Percentiles rank a stretch among this genome's conserved stretches.
Conservation (phyloP, 1,140 invertebrate species). For the Sycophila sp. region DNA sequence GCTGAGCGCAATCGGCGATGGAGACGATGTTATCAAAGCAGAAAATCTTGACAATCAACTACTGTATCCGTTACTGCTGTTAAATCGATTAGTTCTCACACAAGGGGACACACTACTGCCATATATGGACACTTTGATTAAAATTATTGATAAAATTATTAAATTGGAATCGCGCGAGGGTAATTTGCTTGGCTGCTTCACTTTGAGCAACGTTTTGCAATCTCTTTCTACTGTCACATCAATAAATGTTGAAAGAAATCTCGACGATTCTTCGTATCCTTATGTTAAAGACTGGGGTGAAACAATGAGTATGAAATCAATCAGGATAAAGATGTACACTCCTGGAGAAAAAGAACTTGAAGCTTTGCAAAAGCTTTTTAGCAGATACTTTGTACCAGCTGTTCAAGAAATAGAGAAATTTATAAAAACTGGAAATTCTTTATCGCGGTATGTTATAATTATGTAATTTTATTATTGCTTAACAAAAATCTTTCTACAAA, state of each 20-base stretch:
- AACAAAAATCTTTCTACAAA: background rate
- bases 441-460: slow-evolving; percentile 52
- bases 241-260: slow-evolving; percentile 69
- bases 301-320: slow-evolving; percentile 71
- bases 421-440: slow-evolving; percentile 53
- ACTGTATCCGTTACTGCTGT: slow-evolving; percentile 79
- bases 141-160: slow-evolving; percentile 73
- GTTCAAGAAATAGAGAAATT: slow-evolving; percentile 68
- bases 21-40: slow-evolving; percentile 65
- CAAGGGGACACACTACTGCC: slow-evolving; percentile 71
- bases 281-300: slow-evolving; percentile 87
- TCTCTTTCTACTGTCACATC: slow-evolving; percentile 71
- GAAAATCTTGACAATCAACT: slow-evolving; percentile 84
- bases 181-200: slow-evolving; percentile 66
- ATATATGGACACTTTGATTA: slow-evolving; percentile 71
- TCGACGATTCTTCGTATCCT: slow-evolving; percentile 73
- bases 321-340: slow-evolving; percentile 81
- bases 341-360: slow-evolving; percentile 77
- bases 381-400: slow-evolving; percentile 71
- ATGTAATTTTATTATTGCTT: background rate
- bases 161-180: slow-evolving; percentile 73
- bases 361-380: slow-evolving; percentile 73
- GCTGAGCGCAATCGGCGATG: slow-evolving; percentile 67
- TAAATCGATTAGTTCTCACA: slow-evolving; percentile 77
- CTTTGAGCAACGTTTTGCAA: slow-evolving; percentile 66